These are phyloP conservation scores for Drosophila atroscutellata DNA, from an alignment of 2,888 invertebrate species.

Conservation along the genomic window DNA sequence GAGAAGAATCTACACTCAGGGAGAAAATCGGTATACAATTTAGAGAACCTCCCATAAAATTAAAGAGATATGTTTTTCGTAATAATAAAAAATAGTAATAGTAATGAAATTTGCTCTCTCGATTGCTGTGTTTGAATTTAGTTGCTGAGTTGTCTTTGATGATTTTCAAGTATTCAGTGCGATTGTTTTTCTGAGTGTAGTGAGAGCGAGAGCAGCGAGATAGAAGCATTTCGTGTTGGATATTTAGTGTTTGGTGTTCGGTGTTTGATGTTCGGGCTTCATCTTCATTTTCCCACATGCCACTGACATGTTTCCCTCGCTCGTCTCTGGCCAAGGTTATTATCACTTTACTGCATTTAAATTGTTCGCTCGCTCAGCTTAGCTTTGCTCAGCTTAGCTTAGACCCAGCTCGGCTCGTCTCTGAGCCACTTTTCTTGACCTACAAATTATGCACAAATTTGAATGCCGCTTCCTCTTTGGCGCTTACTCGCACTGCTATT, in stretches of 20 bases:
- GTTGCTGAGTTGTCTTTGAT: neutral
- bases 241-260: neutral
- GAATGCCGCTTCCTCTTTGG: constrained; percentile 17
- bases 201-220: neutral
- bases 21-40: neutral
- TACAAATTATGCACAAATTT: constrained; percentile 75
- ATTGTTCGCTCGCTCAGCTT: constrained; percentile 5
- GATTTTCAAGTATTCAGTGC: neutral
- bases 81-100: too few species aligned
- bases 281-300: constrained; percentile 70
- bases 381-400: neutral
- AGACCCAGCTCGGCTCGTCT: neutral
- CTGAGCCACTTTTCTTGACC: constrained; percentile 70
- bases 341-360: constrained; percentile 45
- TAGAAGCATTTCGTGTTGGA: neutral
- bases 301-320: constrained; percentile 61
- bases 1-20: neutral
- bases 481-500: neutral
- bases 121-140: too few species aligned
- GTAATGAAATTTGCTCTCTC: too few species aligned
- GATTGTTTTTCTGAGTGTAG: neutral
- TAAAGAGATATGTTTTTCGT: too few species aligned
- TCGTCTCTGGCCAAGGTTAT: constrained; percentile 67
- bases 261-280: constrained; percentile 24
- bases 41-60: neutral